Evolutionary conservation across 64 coral and sea anemone species (phyloP), one percentile per base, ranked within the genome.

Genomic region (Catalaphyllia jardinei): DNA sequence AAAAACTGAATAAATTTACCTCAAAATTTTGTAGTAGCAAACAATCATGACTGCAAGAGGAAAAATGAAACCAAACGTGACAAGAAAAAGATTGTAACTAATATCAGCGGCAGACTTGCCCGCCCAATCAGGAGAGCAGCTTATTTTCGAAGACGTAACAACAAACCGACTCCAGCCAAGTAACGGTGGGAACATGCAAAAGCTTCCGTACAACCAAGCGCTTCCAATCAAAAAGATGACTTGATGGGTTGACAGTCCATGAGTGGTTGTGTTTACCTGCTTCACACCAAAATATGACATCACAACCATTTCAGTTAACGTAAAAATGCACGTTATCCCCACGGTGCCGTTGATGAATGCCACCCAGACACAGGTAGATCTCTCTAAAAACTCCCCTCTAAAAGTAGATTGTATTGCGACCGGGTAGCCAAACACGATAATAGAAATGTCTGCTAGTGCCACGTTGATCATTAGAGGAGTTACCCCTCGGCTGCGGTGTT

Each of bases 391-490:
- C 13, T 67, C 27, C 0, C 93, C 71, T 4, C 79, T 31, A 4
- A 92, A 24, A 73, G 87, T 95, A 75, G 85, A 85, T 52, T 71
- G 91, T 4, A 95, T 27, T 25, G 77, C 75, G 5, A 92, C 31
- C 5, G 93, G 93, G 42, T 95, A 95, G 0, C 93, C 93, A 35
- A 94, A 91, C 22, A 87, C 14, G 4, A 94, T 72, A 35, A 94
- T 94, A 7, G 87, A 80, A 24, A 95, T 69, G 52, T 95, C 86
- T 2, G 89, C 88, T 18, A 77, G 19, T 2, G 93, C 93, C 3
- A 91, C 79, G 71, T 95, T 95, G 14, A 81, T 52, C 46, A 95
- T 80, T 16, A 83, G 82, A n/a, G 94, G 94, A 17, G 94, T 83
- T 8, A 95, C 71, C 30, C 24, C 60, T 78, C 75, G 81, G 9